phyloP scores from a whole-genome alignment of 2,888 invertebrate genomes.

The Pilophorus perplexus region DNA sequence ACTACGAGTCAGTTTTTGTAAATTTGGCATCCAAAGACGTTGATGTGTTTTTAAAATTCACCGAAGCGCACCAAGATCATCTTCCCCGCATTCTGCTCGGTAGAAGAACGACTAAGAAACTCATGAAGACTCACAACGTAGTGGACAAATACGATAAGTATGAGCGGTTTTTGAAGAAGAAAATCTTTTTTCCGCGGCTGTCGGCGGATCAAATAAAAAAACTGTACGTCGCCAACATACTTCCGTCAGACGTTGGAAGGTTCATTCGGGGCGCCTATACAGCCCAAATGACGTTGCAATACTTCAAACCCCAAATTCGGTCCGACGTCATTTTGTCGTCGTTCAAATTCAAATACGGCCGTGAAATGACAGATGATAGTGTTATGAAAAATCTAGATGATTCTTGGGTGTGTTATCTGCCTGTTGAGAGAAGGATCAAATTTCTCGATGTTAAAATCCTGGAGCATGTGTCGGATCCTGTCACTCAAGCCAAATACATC shows the following conservation, averaged over 20 bases:
- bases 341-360: slow-evolving; percentile 34
- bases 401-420: slow-evolving; percentile 19
- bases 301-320: not conserved
- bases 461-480: not conserved
- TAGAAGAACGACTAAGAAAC: slow-evolving; percentile 34
- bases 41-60: slow-evolving; percentile 22
- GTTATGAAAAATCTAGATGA: slow-evolving; percentile 8
- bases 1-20: slow-evolving; percentile 21
- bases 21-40: slow-evolving; percentile 38
- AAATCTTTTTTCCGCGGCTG: slow-evolving; percentile 21
- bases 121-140: slow-evolving; percentile 29
- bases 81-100: slow-evolving; percentile 40
- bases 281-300: not conserved
- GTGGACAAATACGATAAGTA: slow-evolving; percentile 25
- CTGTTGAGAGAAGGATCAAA: slow-evolving; percentile 20
- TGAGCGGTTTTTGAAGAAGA: slow-evolving; percentile 24
- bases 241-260: slow-evolving; percentile 11
- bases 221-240: slow-evolving; percentile 18
- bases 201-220: slow-evolving; percentile 34
- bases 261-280: not conserved
- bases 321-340: slow-evolving; percentile 13
- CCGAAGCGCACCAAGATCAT: slow-evolving; percentile 18
- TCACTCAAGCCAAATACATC: slow-evolving; percentile 12
- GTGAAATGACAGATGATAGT: slow-evolving; percentile 24
- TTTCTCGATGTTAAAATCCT: slow-evolving; percentile 40